Percentiles rank a stretch among this genome's conserved stretches.
Evolutionary conservation across 2,113 vertebrate species (phyloP).

Genomic region (Hyla sarda): DNA sequence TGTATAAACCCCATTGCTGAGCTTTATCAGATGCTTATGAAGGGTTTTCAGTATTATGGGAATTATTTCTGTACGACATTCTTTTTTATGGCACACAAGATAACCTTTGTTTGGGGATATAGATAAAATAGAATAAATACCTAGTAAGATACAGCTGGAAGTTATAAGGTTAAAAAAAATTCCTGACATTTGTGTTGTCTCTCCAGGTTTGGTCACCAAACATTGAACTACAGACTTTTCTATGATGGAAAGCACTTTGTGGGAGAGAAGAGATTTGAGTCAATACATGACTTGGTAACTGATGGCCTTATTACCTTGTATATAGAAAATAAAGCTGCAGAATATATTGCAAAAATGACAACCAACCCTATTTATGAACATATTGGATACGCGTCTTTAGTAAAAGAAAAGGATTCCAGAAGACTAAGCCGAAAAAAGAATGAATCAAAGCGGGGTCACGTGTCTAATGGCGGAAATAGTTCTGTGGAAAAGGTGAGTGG

Average conservation of each 20-base stretch:
- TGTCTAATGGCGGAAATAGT: slow-evolving; percentile 81
- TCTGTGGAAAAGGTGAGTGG: slow-evolving; percentile 83
- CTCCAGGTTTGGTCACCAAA: slow-evolving; percentile 91
- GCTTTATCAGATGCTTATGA: not conserved
- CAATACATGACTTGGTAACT: slow-evolving; percentile 94
- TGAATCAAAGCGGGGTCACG: slow-evolving; percentile 83
- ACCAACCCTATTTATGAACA: slow-evolving; percentile 98
- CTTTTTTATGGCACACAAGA: too few relatives aligned
- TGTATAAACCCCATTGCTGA: not conserved
- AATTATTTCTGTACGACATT: too few relatives aligned
- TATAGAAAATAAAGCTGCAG: slow-evolving; percentile 96
- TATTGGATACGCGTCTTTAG: slow-evolving; percentile 90
- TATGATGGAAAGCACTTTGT: slow-evolving; percentile 98
- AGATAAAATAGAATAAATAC: too few relatives aligned
- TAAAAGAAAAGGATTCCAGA: slow-evolving; percentile 89
- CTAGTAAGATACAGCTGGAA: not conserved
- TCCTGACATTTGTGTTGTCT: slow-evolving; percentile 19
- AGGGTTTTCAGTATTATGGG: not conserved
- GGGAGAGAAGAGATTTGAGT: slow-evolving; percentile 96
- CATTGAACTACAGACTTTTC: slow-evolving; percentile 95
- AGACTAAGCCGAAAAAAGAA: slow-evolving; percentile 83
- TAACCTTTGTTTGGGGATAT: too few relatives aligned
- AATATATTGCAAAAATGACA: slow-evolving; percentile 98
- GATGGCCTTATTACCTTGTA: slow-evolving; percentile 96
- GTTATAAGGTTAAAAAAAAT: slow-evolving; percentile 1